Base-by-base conservation (phyloP, 1,140 invertebrate species). In the Drosophila mayri region DNA sequence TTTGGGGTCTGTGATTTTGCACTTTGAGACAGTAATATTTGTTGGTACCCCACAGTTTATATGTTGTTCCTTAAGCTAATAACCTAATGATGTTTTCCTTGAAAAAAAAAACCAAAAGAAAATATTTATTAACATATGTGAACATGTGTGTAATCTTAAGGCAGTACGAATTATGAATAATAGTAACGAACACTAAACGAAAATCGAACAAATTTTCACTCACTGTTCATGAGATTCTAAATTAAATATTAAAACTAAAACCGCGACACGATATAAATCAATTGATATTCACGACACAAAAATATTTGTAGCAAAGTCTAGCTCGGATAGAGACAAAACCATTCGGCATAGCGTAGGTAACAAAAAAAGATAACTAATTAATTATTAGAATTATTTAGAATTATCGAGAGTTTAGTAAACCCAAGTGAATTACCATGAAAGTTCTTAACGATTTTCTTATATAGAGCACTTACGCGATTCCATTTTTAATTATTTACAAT, bases 181-280 rank as follows among this genome's bases (percentile, higher is more conserved):
- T 38, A 44, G 35, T 59, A 22, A 65, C 60, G 43, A 67, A 77
- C 25, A 65, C 61, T 66, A 67, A 70, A 37, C 52, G 47, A 77
- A 76, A 61, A 46, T 65, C 55, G 43, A 59, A 46, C 22, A 62
- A 46, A 35, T 73, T 64, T 78, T 78, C 62, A 74, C 85, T 70
- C 66, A 85, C 61, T 82, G 87, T 74, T 77, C 68, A 91, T 72
- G 80, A 91, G 76, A 91, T 91, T 91, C 81, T 91, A 91, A 91
- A 91, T 88, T 87, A 91, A 46, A 85, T 79, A 63, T 74, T 76
- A 79, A 90, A 72, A 30, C 10, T 41, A 62, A 62, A 59, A 65
- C 28, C 14, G 41, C 62, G 12, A 47, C 60, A 47, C 28, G 76
- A 50, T 54, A 60, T 16, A 46, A 41, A 59, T 54, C 38, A 47